phyloP scores from a whole-genome alignment of 64 coral and sea anemone species.

The Cladopsammia gracilis region DNA sequence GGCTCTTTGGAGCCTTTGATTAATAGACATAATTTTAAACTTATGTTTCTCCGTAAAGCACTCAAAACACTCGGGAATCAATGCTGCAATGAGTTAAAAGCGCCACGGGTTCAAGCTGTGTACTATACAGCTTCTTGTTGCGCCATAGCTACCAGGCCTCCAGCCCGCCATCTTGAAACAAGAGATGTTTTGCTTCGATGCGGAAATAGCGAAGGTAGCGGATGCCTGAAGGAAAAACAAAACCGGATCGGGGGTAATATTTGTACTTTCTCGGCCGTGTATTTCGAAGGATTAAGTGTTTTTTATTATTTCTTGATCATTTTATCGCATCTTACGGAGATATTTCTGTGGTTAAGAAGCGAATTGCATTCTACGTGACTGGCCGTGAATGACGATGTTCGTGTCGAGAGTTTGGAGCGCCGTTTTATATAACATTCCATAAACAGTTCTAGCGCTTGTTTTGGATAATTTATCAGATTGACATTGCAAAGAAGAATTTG shows the following conservation, averaged over 20 bases:
- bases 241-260: not conserved
- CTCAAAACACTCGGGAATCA: too few relatives aligned
- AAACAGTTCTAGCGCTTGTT: not conserved
- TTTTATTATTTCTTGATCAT: not conserved
- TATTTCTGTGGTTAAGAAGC: not conserved
- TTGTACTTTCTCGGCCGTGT: not conserved
- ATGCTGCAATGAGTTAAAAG: too few relatives aligned
- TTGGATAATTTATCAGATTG: too few relatives aligned
- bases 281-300: not conserved
- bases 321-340: not conserved
- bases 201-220: constrained; percentile 16
- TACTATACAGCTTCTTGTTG: too few relatives aligned
- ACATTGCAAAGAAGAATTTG: not conserved
- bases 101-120: too few relatives aligned
- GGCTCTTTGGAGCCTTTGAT: too few relatives aligned
- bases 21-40: too few relatives aligned
- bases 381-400: not conserved
- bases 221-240: not conserved
- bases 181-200: not conserved
- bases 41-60: too few relatives aligned
- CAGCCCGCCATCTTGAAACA: too few relatives aligned
- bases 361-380: not conserved
- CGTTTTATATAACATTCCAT: not conserved
- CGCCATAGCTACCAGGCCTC: too few relatives aligned
- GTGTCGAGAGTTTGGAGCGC: not conserved